phyloP scores from a whole-genome alignment of 2,888 invertebrate species.

The Liposcelis brunnea region DNA sequence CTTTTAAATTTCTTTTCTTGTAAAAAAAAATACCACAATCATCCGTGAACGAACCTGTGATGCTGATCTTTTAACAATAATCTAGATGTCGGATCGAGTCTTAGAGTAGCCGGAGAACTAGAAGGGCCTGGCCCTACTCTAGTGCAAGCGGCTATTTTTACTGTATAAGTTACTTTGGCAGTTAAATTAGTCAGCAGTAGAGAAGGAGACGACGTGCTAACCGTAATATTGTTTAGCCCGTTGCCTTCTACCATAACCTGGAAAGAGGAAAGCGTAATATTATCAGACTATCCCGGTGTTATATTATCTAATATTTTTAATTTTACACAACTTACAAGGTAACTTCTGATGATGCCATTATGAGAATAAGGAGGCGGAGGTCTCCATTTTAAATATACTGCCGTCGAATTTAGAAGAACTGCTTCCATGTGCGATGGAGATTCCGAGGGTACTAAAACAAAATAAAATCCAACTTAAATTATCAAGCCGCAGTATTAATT shows the following conservation, averaged over 20 bases:
- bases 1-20: too few relatives aligned
- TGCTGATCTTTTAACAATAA: constrained; percentile 30
- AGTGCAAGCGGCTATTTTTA: constrained; percentile 70
- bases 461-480: constrained; percentile 11
- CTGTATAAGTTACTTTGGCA: constrained; percentile 63
- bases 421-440: constrained; percentile 72
- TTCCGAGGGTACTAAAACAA: constrained; percentile 58
- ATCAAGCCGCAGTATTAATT: too few relatives aligned
- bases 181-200: constrained; percentile 66
- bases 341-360: constrained; percentile 72
- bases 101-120: constrained; percentile 47
- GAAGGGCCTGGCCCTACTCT: constrained; percentile 66
- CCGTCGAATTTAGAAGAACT: constrained; percentile 60
- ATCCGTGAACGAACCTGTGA: too few relatives aligned
- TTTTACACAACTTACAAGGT: constrained; percentile 51
- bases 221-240: constrained; percentile 43
- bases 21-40: too few relatives aligned
- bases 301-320: too few relatives aligned
- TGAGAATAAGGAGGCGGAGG: constrained; percentile 53
- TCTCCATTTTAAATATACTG: constrained; percentile 71
- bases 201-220: constrained; percentile 46
- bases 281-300: too few relatives aligned
- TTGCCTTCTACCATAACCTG: constrained; percentile 18
- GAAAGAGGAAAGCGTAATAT: background rate
- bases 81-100: constrained; percentile 39